Evolutionary conservation across 2,113 vertebrate species (phyloP), one percentile per base, ranked within the genome.

Genomic region (Oncorhynchus nerka): DNA sequence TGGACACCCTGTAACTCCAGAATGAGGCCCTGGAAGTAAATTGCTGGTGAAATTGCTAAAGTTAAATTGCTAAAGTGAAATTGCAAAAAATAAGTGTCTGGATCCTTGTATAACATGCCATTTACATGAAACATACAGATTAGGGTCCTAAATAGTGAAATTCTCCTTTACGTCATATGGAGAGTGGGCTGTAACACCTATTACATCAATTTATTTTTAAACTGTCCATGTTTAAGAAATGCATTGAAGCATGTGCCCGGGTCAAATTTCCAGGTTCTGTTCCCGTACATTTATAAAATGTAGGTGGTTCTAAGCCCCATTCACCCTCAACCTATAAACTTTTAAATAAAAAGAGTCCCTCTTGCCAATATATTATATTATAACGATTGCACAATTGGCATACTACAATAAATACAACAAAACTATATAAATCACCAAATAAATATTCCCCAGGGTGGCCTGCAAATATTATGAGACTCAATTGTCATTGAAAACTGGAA

Each of bases 391-490:
- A 55, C 74, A 76, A 74, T 55, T 87, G 84, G 84, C 81, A 24
- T 68, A 77, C 74, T 65, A 65, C 71, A 39, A 74, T 84, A 84
- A 88, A 87, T 80, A 72, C 79, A 78, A 81, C 75, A 80, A 78
- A 82, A 55, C 64, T n/a, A 72, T 51, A 75, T 71, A 79, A 86
- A 87, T 72, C 78, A 69, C 75, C 45, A 89, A 87, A 90, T 85
- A 91, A 89, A 90, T 83, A 85, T 76, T 74, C 12, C 85, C 11
- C 71, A 82, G 82, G 87, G 87, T 90, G 90, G 92, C 77, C 86
- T 55, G 75, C 77, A 83, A 84, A 89, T 81, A 73, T 89, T 86
- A 80, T 77, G 68, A 76, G 73, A 75, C 71, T 77, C 78, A 11
- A 45, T 80, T 79, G 82, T 82, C 81, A 82, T 51, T 80, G 83